Evolutionary conservation across 2,113 vertebrate species (phyloP), one percentile per base, ranked within the genome.

Genomic region (Anolis carolinensis): DNA sequence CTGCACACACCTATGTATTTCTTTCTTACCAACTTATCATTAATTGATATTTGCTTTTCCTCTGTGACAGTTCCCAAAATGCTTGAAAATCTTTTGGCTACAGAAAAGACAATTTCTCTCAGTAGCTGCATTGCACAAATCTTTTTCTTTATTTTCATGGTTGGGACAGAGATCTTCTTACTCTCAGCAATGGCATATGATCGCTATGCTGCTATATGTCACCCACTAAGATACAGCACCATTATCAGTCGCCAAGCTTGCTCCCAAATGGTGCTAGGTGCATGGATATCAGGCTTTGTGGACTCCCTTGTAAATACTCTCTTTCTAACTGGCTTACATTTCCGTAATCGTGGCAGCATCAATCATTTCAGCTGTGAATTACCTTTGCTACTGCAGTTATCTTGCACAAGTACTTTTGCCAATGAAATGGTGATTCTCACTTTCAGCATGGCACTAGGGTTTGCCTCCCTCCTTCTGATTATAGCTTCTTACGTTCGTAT

Each of bases 1-100:
- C 90, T 95, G 7, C 94, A 95, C 18, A 86, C 93, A 62, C 94
- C 95, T 23, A 93, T 95, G 91, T 95, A 95, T 90, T 86, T 86
- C 36, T 80, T 86, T 30, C 84, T 86, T 6, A 48, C 55, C 32
- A 86, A 86, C 30, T 73, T 86, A 73, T 86, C 84, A 14, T 73
- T 86, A 7, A 34, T 86, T 48, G 84, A 86, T 27, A 86, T 86
- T 20, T 94, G 93, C 36, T 94, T 93, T 72, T 95, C 94, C 27
- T 93, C 95, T 8, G 93, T 95, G 81, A 96, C 95, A 0, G 86
- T 96, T 52, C 95, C 94, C 18, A 95, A 95, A 85, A 94, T 95
- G 91, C 89, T 95, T 18, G 89, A 91, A 48, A 92, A 88, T 14
- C 86, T 94, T 7, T 79, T 96, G 30, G 72, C 90, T 39, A 74